Evolutionary conservation across 2,113 vertebrate genomes (phyloP).

Genomic region (Anguilla japonica): DNA sequence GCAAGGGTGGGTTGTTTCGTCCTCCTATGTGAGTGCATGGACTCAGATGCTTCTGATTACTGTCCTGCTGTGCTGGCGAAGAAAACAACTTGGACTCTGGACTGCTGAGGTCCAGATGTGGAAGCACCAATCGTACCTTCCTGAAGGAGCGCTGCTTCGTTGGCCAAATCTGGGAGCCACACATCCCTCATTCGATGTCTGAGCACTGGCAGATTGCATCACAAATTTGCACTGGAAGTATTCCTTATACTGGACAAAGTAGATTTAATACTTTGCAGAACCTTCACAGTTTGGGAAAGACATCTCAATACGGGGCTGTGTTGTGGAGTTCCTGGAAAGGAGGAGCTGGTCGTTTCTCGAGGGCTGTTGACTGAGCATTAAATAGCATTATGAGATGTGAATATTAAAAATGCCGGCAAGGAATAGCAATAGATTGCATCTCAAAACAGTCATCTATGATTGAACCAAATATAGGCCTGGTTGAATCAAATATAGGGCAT

Average conservation of each 20-base stretch:
- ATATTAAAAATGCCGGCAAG: not conserved
- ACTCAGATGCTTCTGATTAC: conserved; percentile 59
- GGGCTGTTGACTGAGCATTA: not conserved
- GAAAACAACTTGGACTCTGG: not conserved
- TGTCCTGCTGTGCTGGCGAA: conserved; percentile 21
- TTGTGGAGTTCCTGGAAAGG: not conserved
- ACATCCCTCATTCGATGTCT: not conserved
- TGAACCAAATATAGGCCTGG: not conserved
- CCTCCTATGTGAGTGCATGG: conserved; percentile 48
- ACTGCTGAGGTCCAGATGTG: conserved; percentile 12
- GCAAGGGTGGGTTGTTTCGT: conserved; percentile 11
- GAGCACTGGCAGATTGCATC: not conserved
- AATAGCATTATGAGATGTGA: not conserved
- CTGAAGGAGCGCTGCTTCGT: not conserved
- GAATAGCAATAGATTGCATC: not conserved
- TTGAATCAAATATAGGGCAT: not conserved
- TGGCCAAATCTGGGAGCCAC: not conserved
- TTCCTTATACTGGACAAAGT: not conserved
- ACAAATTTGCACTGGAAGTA: not conserved
- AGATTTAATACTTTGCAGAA: not conserved
- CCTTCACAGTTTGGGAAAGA: not conserved
- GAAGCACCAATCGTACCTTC: not conserved
- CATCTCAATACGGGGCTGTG: not conserved
- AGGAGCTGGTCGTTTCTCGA: not conserved
- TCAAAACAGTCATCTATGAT: not conserved